Percentiles rank a stretch among this genome's conserved stretches.
Conservation (phyloP, 2,888 invertebrate species). For the Phalangium opilio region DNA sequence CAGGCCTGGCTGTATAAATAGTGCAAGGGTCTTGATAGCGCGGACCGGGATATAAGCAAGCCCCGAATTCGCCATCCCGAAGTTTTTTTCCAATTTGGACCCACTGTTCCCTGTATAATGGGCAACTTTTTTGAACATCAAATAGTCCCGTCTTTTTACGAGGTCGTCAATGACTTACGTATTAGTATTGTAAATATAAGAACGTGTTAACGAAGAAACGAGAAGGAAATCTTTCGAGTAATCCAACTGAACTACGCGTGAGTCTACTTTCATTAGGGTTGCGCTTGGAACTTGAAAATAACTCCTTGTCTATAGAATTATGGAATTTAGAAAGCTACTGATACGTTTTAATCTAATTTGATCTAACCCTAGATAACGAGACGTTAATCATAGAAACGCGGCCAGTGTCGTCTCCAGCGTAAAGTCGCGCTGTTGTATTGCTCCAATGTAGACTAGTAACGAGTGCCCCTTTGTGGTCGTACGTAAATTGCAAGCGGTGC, state of each 20-base stretch:
- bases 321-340: background rate
- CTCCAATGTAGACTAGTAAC: slow-evolving; percentile 16
- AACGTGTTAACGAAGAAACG: slow-evolving; percentile 15
- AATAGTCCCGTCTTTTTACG: no score
- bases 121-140: no score
- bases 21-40: slow-evolving; percentile 14
- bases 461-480: slow-evolving; percentile 14
- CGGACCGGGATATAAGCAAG: slow-evolving; percentile 16
- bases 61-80: slow-evolving; percentile 18
- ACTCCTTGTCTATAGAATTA: slow-evolving; percentile 11
- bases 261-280: slow-evolving; percentile 15
- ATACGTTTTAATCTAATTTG: background rate
- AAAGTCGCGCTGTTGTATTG: slow-evolving; percentile 13
- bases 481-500: slow-evolving; percentile 16
- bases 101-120: slow-evolving; percentile 12
- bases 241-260: slow-evolving; percentile 14
- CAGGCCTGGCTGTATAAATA: slow-evolving; percentile 15
- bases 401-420: slow-evolving; percentile 15
- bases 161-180: slow-evolving; percentile 7
- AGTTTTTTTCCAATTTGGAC: slow-evolving; percentile 16
- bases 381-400: slow-evolving; percentile 16
- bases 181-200: slow-evolving; percentile 15
- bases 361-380: slow-evolving; percentile 13
- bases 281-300: slow-evolving; percentile 16
- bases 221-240: slow-evolving; percentile 16